Conservation (phyloP, 1,140 invertebrate genomes). For the Pinna nobilis region DNA sequence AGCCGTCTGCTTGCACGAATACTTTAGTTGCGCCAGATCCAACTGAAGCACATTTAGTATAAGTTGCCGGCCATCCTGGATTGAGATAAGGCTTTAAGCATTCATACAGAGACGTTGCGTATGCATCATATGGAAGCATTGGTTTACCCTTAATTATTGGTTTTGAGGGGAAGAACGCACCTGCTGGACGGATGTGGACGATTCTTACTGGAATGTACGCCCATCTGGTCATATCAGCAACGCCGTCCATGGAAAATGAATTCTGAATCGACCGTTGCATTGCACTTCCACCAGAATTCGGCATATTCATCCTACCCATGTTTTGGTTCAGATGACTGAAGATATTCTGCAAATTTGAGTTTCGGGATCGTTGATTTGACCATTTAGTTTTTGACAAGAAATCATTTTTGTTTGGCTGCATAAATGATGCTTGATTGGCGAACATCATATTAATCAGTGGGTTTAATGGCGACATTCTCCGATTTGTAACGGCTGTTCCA, state of each 20-base stretch:
- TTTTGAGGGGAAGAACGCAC: constrained; percentile 17
- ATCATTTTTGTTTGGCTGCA: neutral
- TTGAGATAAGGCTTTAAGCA: constrained; percentile 2
- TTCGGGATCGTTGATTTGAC: too few species aligned
- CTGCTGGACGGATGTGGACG: constrained; percentile 37
- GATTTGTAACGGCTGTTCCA: too few species aligned
- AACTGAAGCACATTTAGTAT: constrained; percentile 17
- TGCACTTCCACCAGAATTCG: too few species aligned
- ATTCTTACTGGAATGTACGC: constrained; percentile 30
- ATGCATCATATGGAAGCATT: too few species aligned
- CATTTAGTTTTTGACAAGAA: too few species aligned
- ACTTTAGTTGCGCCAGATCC: constrained; percentile 41
- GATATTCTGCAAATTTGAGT: too few species aligned
- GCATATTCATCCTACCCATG: too few species aligned
- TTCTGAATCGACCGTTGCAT: constrained; percentile 27
- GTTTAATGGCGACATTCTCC: too few species aligned
- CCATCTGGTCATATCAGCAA: constrained; percentile 28
- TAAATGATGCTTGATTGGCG: neutral
- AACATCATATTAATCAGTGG: neutral
- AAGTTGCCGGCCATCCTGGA: constrained; percentile 16
- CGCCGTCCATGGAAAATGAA: constrained; percentile 25
- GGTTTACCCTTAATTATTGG: too few species aligned
- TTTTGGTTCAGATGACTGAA: too few species aligned
- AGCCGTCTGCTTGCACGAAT: constrained; percentile 48
- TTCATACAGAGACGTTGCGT: constrained; percentile 27